Base-by-base conservation (phyloP, 2,113 vertebrate genomes). In the Megaceryle maxima region DNA sequence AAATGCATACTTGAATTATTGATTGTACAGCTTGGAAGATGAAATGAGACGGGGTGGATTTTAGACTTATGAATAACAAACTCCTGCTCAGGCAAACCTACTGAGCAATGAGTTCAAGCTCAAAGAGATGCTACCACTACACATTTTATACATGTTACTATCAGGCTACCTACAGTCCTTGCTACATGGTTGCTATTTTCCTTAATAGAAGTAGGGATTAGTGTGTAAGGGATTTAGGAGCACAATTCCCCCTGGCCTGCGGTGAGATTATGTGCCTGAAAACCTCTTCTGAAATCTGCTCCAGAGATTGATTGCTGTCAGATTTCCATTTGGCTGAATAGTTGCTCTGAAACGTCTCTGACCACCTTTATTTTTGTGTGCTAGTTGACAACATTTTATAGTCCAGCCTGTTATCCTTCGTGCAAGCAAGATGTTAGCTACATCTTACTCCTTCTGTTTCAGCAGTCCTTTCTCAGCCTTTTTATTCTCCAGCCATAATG, bases 51-150 rank as follows among this genome's bases (percentile, higher is more conserved):
- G 28, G 55, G 68, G 79, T 75, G 37, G 73, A 86, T 81, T 94
- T 92, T 55, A 74, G n/a, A 92, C 51, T 77, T 92, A 93, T 56
- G 66, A 92, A 93, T 88, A 92, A 90, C 72, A 90, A 88, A 91
- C 33, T 82, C 44, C 39, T 83, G 31, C 33, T 88, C 56, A 75
- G 56, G 16, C 75, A 86, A 86, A 93, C 35, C 16, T 90, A 75
- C 33, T 2, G 8, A 83, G 12, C 15, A 21, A 44, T 63, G 39
- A 88, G n/a, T 48, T 81, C 20, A 90, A 41, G 33, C 73, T 94
- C 60, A 48, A 64, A 78, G 48, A 84, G 48, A 21, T 75, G 56
- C 56, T 53, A 44, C 21, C 57, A 39, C 22, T 31, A 39, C 39
- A 44, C n/a, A 16, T 68, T 72, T 41, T 19, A 48, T 10, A 80